Evolutionary conservation across 2,888 invertebrate genomes (phyloP), one percentile per base, ranked within the genome.

Genomic region (Drosophila sordidula): DNA sequence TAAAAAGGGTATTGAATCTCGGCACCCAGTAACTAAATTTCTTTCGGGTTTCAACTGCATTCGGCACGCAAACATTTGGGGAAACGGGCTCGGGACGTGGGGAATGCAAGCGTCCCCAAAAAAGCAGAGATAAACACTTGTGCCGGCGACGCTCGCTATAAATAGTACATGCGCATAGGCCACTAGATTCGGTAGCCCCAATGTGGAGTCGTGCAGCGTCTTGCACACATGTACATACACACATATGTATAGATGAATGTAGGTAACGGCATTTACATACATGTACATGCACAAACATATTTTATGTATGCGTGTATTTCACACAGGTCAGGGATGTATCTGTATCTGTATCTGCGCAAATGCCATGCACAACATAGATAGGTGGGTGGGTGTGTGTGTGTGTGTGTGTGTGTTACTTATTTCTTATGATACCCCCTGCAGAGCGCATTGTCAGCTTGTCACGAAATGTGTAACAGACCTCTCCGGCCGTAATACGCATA

Each of bases 311-410:
- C 47, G 44, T 52, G 57, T 42, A 11, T 62, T 62, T 68, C 47
- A 66, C 77, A 80, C 80, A 81, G 81, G 81, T 81, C 81, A 83
- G 87, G 81, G 77, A 83, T 81, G 83, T 67, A 29, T 29, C 29
- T 29, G 29, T 29, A 29, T 29, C 29, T 29, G 29, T 52, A 57
- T 51, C 68, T 73, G 68, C 74, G 74, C 74, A 72, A 71, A 39
- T 55, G 65, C 42, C 34, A 45, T 49, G 58, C 50, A 73, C 55
- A 55, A 39, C 29, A 11, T 42, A 46, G 11, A 9, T 32, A 34
- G 12, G 34, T 34, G 12, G 4, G 12, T 12, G 4, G 12, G 34
- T 12, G 4, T 34, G 12, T 12, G 12, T 12, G 12, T 12, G 12
- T 12, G 4, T 34, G 34, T 12, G 4, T 34, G 12, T 12, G 12